Evolutionary conservation across 53 echinoderm and acorn worm genomes (phyloP).

Genomic region (Mesocentrotus franciscanus): DNA sequence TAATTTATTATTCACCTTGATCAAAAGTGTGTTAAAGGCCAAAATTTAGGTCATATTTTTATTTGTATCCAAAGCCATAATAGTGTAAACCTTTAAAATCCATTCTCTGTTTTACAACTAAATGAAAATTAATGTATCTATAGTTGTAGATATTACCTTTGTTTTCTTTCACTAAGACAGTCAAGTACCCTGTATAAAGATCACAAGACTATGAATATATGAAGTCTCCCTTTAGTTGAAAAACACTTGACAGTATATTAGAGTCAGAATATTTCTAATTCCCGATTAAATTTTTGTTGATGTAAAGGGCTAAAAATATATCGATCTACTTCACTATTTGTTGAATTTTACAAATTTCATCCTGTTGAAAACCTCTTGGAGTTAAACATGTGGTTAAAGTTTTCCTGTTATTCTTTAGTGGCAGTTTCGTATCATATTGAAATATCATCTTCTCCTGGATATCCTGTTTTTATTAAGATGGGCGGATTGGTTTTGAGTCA

Average conservation of each 20-base stretch:
- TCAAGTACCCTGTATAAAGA: too few species aligned
- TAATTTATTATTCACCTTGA: not conserved
- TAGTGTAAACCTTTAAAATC: not conserved
- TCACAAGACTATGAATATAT: too few species aligned
- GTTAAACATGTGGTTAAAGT: not conserved
- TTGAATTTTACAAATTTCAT: not conserved
- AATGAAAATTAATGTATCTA: too few species aligned
- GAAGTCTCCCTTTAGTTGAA: not conserved
- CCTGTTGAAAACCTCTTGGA: not conserved
- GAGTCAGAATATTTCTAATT: not conserved
- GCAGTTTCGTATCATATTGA: conserved; percentile 7
- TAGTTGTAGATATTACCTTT: too few species aligned
- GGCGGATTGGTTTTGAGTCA: not conserved
- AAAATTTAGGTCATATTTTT: not conserved
- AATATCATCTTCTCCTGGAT: not conserved
- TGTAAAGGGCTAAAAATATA: not conserved
- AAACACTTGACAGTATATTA: not conserved
- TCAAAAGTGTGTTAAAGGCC: not conserved
- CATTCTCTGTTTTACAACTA: too few species aligned
- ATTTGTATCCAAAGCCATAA: not conserved
- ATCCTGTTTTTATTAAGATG: not conserved
- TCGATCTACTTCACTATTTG: not conserved
- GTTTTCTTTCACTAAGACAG: too few species aligned
- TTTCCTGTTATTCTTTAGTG: conserved; percentile 20
- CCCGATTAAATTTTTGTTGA: not conserved